phyloP scores from a whole-genome alignment of 2,888 invertebrate genomes.

The Plagiodera versicolora region DNA sequence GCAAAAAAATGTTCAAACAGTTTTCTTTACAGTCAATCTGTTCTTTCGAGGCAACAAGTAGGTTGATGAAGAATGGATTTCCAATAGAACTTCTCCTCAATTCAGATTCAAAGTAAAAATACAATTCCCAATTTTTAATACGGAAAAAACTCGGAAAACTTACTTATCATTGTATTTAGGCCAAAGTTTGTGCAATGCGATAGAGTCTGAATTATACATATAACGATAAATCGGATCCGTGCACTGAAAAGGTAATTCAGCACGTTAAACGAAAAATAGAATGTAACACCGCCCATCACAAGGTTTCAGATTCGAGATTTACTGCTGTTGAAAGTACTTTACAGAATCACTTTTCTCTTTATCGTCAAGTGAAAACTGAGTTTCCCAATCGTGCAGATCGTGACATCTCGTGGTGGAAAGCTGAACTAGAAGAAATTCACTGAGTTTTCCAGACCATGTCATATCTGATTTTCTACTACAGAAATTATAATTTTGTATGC shows the following conservation, averaged over 20 bases:
- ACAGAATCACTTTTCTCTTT: conserved; percentile 41
- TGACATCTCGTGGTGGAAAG: neutral
- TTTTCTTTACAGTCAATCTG: no score
- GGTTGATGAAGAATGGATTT: no score
- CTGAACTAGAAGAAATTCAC: neutral
- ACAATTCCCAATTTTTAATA: conserved; percentile 20
- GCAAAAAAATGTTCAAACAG: no score
- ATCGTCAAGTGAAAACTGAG: conserved; percentile 35
- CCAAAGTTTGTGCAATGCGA: conserved; percentile 23
- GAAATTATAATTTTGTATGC: no score
- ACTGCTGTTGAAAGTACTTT: conserved; percentile 33
- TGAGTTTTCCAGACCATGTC: neutral
- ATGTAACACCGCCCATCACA: conserved; percentile 27
- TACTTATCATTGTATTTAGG: conserved; percentile 23
- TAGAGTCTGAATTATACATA: conserved; percentile 22
- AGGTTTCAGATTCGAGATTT: conserved; percentile 32
- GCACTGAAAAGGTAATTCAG: conserved; percentile 30
- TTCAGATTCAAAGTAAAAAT: conserved; percentile 1
- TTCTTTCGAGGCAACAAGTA: no score
- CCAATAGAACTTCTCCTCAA: no score
- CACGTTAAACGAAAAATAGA: conserved; percentile 29
- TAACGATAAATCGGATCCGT: conserved; percentile 27
- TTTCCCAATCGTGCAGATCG: conserved; percentile 1
- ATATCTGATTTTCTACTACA: neutral
- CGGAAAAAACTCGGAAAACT: conserved; percentile 14